A percentile compares a stretch with the other conserved stretches of the same genome.
Evolutionary conservation across 1,140 invertebrate genomes (phyloP).

Genomic region (Heliconius nattereri): DNA sequence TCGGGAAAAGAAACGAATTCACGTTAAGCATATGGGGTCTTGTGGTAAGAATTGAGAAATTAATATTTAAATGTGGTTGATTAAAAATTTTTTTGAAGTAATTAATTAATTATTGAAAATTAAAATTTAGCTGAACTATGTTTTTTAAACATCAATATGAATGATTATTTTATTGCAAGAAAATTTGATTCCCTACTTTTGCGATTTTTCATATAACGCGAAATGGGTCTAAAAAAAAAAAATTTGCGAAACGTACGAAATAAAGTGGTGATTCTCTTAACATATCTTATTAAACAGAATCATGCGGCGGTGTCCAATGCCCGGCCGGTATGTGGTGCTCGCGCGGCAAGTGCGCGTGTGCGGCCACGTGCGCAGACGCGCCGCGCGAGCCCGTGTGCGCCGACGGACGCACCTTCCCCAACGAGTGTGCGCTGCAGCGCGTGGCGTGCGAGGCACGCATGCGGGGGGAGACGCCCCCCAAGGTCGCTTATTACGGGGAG

Average conservation of each 20-base stretch:
- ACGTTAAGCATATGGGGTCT: conserved; percentile 89
- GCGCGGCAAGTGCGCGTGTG: conserved; percentile 69
- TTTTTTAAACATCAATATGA: too few species aligned
- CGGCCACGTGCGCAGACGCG: conserved; percentile 53
- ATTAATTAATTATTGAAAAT: not conserved
- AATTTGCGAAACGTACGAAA: too few species aligned
- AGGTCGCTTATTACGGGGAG: conserved; percentile 89
- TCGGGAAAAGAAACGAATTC: conserved; percentile 80
- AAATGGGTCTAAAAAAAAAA: too few species aligned
- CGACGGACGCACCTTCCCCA: conserved; percentile 89
- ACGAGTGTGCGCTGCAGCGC: conserved; percentile 91
- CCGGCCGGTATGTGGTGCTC: conserved; percentile 69
- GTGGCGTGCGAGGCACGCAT: conserved; percentile 83
- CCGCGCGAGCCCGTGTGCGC: conserved; percentile 88
- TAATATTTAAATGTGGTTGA: not conserved
- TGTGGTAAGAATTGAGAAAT: conserved; percentile 86
- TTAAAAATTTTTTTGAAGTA: too few species aligned
- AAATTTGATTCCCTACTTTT: too few species aligned
- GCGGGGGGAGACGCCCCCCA: conserved; percentile 74
- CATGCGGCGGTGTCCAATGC: conserved; percentile 62
- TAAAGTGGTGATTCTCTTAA: not conserved
- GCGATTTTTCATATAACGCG: too few species aligned
- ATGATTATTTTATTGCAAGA: too few species aligned
- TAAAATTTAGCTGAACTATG: too few species aligned
- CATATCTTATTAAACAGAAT: conserved; percentile 48